Percentiles rank a stretch among this genome's conserved stretches.
Conservation (phyloP, 2,797 vertebrate genomes). For the Megalops cyprinoides region DNA sequence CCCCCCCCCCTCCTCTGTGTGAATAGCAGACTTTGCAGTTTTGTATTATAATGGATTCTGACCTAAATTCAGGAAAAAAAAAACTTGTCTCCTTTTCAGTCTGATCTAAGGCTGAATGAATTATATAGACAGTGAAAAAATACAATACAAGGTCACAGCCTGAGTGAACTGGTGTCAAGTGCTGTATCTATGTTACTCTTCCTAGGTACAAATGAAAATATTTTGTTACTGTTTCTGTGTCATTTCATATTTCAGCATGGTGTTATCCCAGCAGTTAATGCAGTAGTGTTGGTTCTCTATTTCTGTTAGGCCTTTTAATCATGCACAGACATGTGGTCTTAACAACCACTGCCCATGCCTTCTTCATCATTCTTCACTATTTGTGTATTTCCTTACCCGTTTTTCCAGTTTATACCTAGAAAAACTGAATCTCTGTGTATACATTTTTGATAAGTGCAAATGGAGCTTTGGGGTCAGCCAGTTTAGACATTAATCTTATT, state of each 20-base stretch:
- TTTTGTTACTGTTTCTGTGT: neutral
- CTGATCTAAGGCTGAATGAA: neutral
- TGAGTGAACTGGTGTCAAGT: neutral
- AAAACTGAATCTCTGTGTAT: too few species aligned
- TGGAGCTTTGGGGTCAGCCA: too few species aligned
- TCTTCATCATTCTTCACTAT: too few species aligned
- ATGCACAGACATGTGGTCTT: too few species aligned
- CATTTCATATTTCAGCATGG: neutral
- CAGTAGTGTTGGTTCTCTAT: neutral
- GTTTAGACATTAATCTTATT: too few species aligned
- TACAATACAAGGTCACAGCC: neutral
- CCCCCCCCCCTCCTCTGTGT: neutral
- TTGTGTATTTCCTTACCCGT: too few species aligned
- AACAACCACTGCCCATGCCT: too few species aligned
- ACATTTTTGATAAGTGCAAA: too few species aligned
- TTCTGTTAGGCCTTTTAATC: neutral
- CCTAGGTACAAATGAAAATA: neutral
- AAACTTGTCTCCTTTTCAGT: neutral
- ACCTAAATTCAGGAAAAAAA: slow-evolving; percentile 11
- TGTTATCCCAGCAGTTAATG: neutral
- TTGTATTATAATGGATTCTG: slow-evolving; percentile 5
- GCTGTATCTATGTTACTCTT: neutral
- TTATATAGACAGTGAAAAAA: slow-evolving; percentile 22
- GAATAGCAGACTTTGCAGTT: neutral
- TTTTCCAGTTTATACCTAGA: too few species aligned